Percentiles rank a stretch among this genome's conserved stretches.
These are phyloP conservation scores for Phymastichus coffea DNA, from an alignment of 1,140 invertebrate genomes.

Conservation along the genomic window DNA sequence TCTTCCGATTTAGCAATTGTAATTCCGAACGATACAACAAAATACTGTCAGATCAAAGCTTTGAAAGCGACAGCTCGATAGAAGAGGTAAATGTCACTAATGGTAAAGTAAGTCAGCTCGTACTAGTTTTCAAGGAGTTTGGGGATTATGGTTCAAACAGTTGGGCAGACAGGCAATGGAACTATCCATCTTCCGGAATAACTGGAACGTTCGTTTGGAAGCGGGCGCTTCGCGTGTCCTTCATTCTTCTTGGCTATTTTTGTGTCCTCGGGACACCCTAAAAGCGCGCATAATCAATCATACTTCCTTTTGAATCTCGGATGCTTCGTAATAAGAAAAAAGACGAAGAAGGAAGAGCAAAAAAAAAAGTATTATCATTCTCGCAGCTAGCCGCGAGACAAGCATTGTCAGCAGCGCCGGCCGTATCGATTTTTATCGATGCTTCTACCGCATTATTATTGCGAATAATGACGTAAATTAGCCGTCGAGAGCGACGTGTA, in stretches of 20 bases:
- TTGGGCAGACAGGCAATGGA: neutral
- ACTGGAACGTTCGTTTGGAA: constrained; percentile 17
- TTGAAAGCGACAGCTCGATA: too few species aligned
- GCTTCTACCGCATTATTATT: constrained; percentile 19
- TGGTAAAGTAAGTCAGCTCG: constrained; percentile 9
- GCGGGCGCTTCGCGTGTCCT: neutral
- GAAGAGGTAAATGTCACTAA: constrained; percentile 27
- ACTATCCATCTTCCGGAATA: constrained; percentile 22
- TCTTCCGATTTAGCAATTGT: too few species aligned
- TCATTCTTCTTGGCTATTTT: constrained; percentile 18
- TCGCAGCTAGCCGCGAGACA: neutral
- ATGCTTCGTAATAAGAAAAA: too few species aligned
- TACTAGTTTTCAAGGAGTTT: neutral
- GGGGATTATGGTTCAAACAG: neutral
- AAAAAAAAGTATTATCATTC: constrained; percentile 11
- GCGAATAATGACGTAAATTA: constrained; percentile 24
- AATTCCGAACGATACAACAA: too few species aligned
- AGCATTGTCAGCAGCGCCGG: constrained; percentile 6
- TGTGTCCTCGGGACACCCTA: constrained; percentile 10
- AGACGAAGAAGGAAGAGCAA: too few species aligned
- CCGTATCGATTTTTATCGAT: constrained; percentile 22
- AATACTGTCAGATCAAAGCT: too few species aligned
- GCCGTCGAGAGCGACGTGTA: neutral
- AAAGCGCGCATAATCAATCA: constrained; percentile 27
- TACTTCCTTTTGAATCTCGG: constrained; percentile 13